phyloP scores from a whole-genome alignment of 2,888 invertebrate species.

The Carterocephalus palaemon region DNA sequence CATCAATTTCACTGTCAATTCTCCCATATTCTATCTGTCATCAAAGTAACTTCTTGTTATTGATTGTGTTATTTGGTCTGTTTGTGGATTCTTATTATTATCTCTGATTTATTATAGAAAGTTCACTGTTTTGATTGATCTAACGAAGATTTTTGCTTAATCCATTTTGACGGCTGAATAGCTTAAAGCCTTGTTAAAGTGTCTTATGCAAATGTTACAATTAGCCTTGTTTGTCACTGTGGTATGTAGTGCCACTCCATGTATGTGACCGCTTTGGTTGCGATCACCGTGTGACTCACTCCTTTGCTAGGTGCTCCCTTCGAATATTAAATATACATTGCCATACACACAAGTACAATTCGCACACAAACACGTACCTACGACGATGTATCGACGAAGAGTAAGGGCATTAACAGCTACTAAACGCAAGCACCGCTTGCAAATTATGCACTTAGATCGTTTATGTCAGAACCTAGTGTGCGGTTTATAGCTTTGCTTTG shows the following conservation, averaged over 20 bases:
- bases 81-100: too few relatives aligned
- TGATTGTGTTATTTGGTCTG: too few relatives aligned
- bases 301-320: slow-evolving; percentile 19
- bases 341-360: slow-evolving; percentile 3
- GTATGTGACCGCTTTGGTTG: slow-evolving; percentile 32
- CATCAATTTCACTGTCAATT: too few relatives aligned
- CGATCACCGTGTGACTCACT: slow-evolving; percentile 28
- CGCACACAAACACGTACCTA: slow-evolving; percentile 6
- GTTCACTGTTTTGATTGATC: too few relatives aligned
- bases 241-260: slow-evolving; percentile 27
- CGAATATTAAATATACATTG: slow-evolving; percentile 19
- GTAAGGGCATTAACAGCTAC: slow-evolving; percentile 1
- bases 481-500: background rate
- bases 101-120: too few relatives aligned
- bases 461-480: background rate
- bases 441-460: background rate
- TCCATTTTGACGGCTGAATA: too few relatives aligned
- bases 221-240: slow-evolving; percentile 15
- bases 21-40: too few relatives aligned
- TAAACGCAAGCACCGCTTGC: slow-evolving; percentile 2
- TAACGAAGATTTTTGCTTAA: too few relatives aligned
- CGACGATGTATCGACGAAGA: slow-evolving; percentile 7
- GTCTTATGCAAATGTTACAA: slow-evolving; percentile 8
- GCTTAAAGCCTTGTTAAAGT: too few relatives aligned
- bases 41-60: too few relatives aligned